Evolutionary conservation across 2,113 vertebrate genomes (phyloP), one percentile per base, ranked within the genome.

Genomic region (Nicator chloris): DNA sequence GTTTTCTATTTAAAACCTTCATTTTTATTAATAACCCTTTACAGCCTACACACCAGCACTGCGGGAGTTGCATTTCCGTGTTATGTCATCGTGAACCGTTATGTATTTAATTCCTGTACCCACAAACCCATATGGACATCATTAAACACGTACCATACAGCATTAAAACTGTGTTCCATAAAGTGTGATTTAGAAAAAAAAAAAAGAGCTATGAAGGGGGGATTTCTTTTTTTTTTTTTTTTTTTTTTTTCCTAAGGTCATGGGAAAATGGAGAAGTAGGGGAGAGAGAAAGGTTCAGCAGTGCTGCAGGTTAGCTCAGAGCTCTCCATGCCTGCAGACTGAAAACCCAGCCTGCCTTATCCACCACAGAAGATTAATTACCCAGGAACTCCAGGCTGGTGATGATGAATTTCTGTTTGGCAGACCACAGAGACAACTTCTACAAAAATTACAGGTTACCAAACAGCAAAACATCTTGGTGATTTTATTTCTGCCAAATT

Each of bases 1-100:
- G 95, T 97, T 97, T 97, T 96, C 96, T 97, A 96, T 97, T 97
- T 97, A 97, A 97, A 96, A 96, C 87, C 82, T 96, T 97, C 95
- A 92, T 97, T 97, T 97, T 97, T 97, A 97, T 97, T 97, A 97
- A 97, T 97, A 97, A 97, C 95, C 94, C 96, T 97, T 96, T 96
- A 96, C 94, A 97, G 82, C 93, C 96, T 97, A 95, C 94, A 96
- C 93, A 93, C 95, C 86, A 86, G 92, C 97, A 96, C 91, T 77
- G 93, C 80, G 90, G 95, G 96, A 96, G 94, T 85, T 97, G 96
- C 95, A 97, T 95, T 97, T 97, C 96, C 96, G 93, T 96, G 94
- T 97, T 97, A 97, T 97, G 96, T 97, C 97, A 97, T 97, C 77
- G 45, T 91, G 94, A 91, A 81, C 92, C 22, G 50, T 96, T 97